Conservation (phyloP, 2,113 vertebrate genomes). For the Pogona vitticeps region DNA sequence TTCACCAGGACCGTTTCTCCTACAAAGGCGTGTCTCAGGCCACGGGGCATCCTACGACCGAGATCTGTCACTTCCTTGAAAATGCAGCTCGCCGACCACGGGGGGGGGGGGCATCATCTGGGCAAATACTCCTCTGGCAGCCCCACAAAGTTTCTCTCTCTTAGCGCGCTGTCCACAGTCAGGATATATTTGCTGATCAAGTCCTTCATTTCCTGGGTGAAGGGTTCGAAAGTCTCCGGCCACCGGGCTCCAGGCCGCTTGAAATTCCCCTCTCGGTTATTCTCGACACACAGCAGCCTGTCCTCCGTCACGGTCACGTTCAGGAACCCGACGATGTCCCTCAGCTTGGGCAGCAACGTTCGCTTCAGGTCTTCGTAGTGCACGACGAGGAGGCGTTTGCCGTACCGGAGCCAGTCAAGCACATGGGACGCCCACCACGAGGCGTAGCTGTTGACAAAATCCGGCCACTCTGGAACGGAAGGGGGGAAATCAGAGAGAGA, state of each 20-base stretch:
- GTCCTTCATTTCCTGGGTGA: conserved; percentile 85
- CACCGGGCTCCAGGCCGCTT: conserved; percentile 74
- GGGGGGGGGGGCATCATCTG: conserved; percentile 84
- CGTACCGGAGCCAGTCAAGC: conserved; percentile 86
- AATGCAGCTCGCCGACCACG: background rate
- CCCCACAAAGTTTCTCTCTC: conserved; percentile 79
- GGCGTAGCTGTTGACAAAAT: conserved; percentile 86
- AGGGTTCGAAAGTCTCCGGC: conserved; percentile 80
- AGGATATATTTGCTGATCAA: conserved; percentile 84
- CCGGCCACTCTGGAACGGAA: conserved; percentile 81
- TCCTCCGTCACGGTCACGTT: conserved; percentile 80
- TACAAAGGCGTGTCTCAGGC: background rate
- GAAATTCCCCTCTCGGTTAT: conserved; percentile 88
- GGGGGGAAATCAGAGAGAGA: background rate
- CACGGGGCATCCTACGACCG: background rate
- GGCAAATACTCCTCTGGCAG: conserved; percentile 86
- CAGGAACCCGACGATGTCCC: conserved; percentile 82
- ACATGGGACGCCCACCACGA: conserved; percentile 91
- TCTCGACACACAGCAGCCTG: conserved; percentile 85
- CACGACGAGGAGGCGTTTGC: conserved; percentile 80
- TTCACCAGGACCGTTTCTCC: background rate
- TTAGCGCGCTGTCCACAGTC: conserved; percentile 84
- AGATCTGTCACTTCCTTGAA: background rate
- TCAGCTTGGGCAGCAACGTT: conserved; percentile 80
- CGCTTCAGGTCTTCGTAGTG: conserved; percentile 85